Evolutionary conservation across 2,797 vertebrate genomes (phyloP).

Genomic region (Menidia menidia): DNA sequence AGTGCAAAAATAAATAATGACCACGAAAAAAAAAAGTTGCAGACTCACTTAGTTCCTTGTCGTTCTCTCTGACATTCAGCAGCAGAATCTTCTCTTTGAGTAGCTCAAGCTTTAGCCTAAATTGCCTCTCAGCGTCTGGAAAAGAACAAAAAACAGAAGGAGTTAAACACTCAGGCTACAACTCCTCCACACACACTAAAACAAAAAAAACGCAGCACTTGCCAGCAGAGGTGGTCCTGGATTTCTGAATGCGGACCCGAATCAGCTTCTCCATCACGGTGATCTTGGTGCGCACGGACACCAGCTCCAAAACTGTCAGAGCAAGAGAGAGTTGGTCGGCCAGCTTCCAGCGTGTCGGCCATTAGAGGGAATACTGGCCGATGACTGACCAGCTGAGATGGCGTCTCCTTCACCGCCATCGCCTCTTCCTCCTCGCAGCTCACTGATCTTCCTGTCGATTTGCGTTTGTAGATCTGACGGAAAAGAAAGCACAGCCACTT

Average conservation of each 20-base stretch:
- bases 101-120: not conserved
- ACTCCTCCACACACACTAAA: too few species aligned
- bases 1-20: not conserved
- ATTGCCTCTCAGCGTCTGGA: slow-evolving; percentile 32
- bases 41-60: slow-evolving; percentile 51
- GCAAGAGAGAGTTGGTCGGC: not conserved
- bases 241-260: not conserved
- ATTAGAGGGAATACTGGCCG: not conserved
- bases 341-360: not conserved
- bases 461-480: slow-evolving; percentile 35
- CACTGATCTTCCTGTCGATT: slow-evolving; percentile 5
- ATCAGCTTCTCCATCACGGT: slow-evolving; percentile 16
- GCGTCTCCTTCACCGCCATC: not conserved
- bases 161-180: not conserved
- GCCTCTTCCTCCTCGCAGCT: slow-evolving; percentile 5
- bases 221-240: slow-evolving; percentile 15
- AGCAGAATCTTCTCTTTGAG: slow-evolving; percentile 46
- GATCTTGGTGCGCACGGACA: slow-evolving; percentile 38
- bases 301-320: slow-evolving; percentile 53
- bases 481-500: too few species aligned
- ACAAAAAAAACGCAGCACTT: slow-evolving; percentile 4
- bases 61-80: not conserved
- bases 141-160: not conserved
- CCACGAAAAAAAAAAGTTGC: not conserved
- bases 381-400: slow-evolving; percentile 22